Evolutionary conservation across 2,113 vertebrate genomes (phyloP).

Genomic region (Phyllostomus hastatus): DNA sequence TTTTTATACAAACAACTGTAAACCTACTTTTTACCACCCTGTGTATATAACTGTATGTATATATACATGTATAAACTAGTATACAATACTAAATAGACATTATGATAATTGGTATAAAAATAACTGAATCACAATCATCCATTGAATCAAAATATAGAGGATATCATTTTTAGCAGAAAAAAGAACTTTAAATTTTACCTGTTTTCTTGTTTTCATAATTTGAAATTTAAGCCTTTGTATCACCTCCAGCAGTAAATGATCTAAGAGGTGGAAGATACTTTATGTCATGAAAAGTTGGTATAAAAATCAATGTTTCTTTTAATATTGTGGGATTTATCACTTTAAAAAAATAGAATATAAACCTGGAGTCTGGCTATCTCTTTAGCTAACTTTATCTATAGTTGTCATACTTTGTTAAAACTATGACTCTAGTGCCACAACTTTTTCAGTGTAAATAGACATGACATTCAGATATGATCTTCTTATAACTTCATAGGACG

Average conservation of each 20-base stretch:
- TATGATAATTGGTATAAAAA: background rate
- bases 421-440: background rate
- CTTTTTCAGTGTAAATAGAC: background rate
- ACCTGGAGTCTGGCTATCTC: background rate
- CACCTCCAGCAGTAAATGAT: background rate
- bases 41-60: background rate
- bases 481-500: constrained; percentile 2
- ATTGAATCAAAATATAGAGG: background rate
- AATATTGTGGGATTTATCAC: background rate
- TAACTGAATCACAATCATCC: background rate
- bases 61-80: background rate
- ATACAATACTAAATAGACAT: background rate
- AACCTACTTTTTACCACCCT: background rate
- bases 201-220: constrained; percentile 3
- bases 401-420: background rate
- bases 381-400: background rate
- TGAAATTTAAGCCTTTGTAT: background rate
- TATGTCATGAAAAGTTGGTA: background rate
- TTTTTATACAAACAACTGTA: background rate
- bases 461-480: background rate
- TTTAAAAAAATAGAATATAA: background rate
- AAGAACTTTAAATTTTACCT: background rate
- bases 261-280: background rate
- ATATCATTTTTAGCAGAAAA: background rate
- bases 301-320: background rate